phyloP scores from a whole-genome alignment of 1,140 invertebrate genomes.

The Lepidurus arcticus region DNA sequence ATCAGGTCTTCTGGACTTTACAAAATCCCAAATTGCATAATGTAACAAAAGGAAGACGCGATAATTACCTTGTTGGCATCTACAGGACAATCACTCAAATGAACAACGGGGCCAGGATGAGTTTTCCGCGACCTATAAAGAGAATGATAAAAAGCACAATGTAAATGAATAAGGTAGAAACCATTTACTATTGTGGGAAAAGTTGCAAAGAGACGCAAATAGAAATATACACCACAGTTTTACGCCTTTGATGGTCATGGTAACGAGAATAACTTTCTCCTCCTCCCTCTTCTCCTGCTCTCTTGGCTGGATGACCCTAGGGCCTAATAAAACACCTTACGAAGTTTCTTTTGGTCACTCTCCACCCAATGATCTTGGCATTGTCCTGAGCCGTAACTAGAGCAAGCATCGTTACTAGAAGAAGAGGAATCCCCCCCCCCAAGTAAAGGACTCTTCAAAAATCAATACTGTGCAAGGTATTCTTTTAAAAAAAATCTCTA shows the following conservation, averaged over 20 bases:
- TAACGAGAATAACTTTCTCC: neutral
- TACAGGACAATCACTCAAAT: conserved; percentile 90
- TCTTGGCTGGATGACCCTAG: neutral
- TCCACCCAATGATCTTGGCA: neutral
- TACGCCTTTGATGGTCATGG: neutral
- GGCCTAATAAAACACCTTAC: conserved; percentile 14
- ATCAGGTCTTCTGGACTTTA: no score
- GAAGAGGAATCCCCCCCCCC: neutral
- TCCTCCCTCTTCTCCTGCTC: neutral
- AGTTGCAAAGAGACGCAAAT: neutral
- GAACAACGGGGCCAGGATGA: conserved; percentile 89
- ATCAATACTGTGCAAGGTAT: neutral
- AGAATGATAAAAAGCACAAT: neutral
- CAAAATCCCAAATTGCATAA: neutral
- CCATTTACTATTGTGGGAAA: neutral
- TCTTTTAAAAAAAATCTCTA: no score
- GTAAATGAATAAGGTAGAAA: neutral
- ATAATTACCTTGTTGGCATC: conserved; percentile 82
- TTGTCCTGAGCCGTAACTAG: neutral
- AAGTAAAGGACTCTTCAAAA: neutral
- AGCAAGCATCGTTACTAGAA: neutral
- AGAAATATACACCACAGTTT: neutral
- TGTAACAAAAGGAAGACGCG: conserved; percentile 29
- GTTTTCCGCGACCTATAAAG: conserved; percentile 80
- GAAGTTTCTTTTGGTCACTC: neutral